Evolutionary conservation across 2,113 vertebrate species (phyloP).

Genomic region (Salvelinus sp.): DNA sequence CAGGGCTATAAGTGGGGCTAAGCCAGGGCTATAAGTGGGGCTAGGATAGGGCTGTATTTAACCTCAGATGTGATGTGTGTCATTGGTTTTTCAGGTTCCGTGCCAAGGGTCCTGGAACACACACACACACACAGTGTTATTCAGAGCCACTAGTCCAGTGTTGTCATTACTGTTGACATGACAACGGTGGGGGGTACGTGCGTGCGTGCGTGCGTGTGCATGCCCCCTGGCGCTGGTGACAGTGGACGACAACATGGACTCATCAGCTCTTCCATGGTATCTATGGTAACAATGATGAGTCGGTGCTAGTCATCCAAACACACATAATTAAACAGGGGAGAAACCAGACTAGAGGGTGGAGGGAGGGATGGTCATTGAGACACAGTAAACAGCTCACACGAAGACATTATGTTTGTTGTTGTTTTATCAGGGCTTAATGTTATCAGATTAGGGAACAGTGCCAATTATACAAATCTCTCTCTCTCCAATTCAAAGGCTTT

Average conservation of each 20-base stretch:
- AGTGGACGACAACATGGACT: not conserved
- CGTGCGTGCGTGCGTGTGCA: not conserved
- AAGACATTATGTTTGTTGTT: slow-evolving; percentile 45
- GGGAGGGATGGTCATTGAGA: not conserved
- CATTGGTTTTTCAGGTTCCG: not conserved
- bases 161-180: not conserved
- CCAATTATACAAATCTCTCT: slow-evolving; percentile 39
- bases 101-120: not conserved
- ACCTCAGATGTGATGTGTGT: not conserved
- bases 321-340: not conserved
- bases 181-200: too few species aligned
- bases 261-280: not conserved
- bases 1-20: too few species aligned
- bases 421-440: slow-evolving; percentile 32
- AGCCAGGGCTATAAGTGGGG: too few species aligned
- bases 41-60: not conserved
- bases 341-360: not conserved
- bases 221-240: not conserved
- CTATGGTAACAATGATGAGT: not conserved
- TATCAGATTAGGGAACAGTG: slow-evolving; percentile 46
- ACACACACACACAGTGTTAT: not conserved
- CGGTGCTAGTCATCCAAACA: not conserved
- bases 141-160: not conserved
- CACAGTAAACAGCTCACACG: not conserved
- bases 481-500: not conserved